A percentile compares a stretch with the other conserved stretches of the same genome.
Conservation (phyloP, 2,113 vertebrate genomes). For the Xiphophorus hellerii region DNA sequence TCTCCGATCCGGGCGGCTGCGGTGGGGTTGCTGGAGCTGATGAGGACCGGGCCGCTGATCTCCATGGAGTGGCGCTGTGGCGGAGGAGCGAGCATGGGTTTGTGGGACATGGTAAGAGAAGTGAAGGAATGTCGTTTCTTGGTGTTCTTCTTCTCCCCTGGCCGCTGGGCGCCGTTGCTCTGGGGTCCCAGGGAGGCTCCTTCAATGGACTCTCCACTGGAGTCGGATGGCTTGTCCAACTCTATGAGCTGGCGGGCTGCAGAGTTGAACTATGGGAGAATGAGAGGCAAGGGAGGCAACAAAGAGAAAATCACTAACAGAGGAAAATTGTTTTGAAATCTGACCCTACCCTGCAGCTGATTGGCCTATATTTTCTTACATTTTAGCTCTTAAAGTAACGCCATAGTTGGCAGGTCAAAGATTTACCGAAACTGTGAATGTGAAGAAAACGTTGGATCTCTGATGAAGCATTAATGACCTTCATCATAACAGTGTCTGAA, state of each 20-base stretch:
- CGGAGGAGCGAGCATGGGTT: constrained; percentile 90
- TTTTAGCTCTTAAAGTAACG: too few relatives aligned
- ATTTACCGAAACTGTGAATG: too few relatives aligned
- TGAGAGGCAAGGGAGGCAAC: not conserved
- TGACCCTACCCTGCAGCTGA: constrained; percentile 21
- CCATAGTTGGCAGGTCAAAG: too few relatives aligned
- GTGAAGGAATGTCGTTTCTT: constrained; percentile 99
- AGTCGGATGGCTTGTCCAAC: constrained; percentile 89
- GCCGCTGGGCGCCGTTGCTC: constrained; percentile 85
- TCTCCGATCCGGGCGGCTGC: constrained; percentile 95
- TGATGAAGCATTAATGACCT: not conserved
- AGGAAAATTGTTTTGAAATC: constrained; percentile 24
- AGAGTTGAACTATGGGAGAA: constrained; percentile 88
- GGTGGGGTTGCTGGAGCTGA: constrained; percentile 97
- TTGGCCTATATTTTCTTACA: not conserved
- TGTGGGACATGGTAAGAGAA: constrained; percentile 97
- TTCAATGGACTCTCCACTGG: constrained; percentile 85
- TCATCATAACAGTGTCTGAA: not conserved
- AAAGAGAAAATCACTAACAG: constrained; percentile 5
- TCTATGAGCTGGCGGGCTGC: constrained; percentile 96
- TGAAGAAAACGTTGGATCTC: too few relatives aligned
- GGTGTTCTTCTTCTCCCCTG: constrained; percentile 95
- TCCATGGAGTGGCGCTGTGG: constrained; percentile 98
- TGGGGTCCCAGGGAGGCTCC: constrained; percentile 85
- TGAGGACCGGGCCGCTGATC: constrained; percentile 97